phyloP scores from a whole-genome alignment of 2,797 vertebrate species.

The Stomatorhinus walkeri region DNA sequence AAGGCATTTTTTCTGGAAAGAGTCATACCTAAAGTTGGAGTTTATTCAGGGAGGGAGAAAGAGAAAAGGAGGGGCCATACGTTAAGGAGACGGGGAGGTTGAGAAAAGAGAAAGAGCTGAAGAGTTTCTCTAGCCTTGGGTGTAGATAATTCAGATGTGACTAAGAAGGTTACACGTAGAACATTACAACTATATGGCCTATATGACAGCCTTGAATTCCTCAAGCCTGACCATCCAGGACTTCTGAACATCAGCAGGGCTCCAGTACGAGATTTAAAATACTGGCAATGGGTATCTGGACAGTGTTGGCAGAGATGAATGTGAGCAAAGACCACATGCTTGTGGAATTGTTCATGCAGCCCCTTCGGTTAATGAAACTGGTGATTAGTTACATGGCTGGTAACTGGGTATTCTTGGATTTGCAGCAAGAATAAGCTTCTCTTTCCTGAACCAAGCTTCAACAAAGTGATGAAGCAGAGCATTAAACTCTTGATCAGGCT shows the following conservation, averaged over 20 bases:
- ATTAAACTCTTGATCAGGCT: not conserved
- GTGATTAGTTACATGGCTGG: not conserved
- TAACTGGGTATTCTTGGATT: not conserved
- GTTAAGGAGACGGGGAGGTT: not conserved
- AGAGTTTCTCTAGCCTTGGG: not conserved
- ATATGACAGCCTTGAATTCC: not conserved
- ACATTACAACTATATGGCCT: not conserved
- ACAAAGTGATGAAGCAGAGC: not conserved
- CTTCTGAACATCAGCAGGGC: not conserved
- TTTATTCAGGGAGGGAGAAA: slow-evolving; percentile 17
- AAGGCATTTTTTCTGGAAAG: slow-evolving; percentile 32
- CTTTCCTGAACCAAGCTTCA: not conserved
- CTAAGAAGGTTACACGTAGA: not conserved
- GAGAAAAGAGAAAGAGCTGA: not conserved
- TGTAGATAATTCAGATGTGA: not conserved
- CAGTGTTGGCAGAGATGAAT: not conserved
- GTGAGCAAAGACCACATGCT: not conserved
- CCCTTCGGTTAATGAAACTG: not conserved
- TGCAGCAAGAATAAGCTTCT: not conserved
- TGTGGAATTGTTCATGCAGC: not conserved
- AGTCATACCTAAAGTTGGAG: slow-evolving; percentile 37
- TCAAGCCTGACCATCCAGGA: not conserved
- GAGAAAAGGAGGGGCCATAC: not conserved
- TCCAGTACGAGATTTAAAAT: not conserved
- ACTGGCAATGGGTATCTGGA: not conserved